Evolutionary conservation across 2,888 invertebrate genomes (phyloP).

Genomic region (Scotopteryx bipunctaria): DNA sequence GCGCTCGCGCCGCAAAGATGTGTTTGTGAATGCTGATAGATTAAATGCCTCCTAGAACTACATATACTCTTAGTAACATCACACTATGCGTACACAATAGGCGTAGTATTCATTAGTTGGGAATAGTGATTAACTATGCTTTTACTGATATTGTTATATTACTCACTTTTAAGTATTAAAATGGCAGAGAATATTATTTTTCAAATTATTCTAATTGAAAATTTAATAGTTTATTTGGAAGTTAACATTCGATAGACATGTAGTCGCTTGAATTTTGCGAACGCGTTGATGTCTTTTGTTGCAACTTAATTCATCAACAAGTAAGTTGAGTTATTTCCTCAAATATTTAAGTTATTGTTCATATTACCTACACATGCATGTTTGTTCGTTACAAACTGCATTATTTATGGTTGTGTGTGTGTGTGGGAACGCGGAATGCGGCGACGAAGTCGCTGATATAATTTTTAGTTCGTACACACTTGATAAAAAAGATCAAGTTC

Average conservation of each 20-base stretch:
- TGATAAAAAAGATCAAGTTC: constrained; percentile 82
- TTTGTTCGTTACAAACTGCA: constrained; percentile 26
- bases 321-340: too few species aligned
- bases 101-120: constrained; percentile 19
- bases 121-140: constrained; percentile 10
- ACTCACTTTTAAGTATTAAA: too few species aligned
- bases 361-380: constrained; percentile 11
- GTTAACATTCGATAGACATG: background rate
- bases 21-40: constrained; percentile 56
- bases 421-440: constrained; percentile 67
- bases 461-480: constrained; percentile 60
- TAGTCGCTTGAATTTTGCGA: constrained; percentile 13
- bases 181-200: too few species aligned
- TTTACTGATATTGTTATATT: too few species aligned
- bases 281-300: constrained; percentile 42
- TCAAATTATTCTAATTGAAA: too few species aligned
- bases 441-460: constrained; percentile 63
- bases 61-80: constrained; percentile 32
- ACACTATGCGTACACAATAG: constrained; percentile 25
- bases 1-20: constrained; percentile 52
- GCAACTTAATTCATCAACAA: background rate
- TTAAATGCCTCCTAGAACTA: constrained; percentile 52
- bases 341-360: background rate
- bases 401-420: constrained; percentile 45
- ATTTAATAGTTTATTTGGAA: too few species aligned